A percentile compares a stretch with the other conserved stretches of the same genome.
These are phyloP conservation scores for Cyaniris semiargus DNA, from an alignment of 2,888 invertebrate genomes.

Conservation along the genomic window DNA sequence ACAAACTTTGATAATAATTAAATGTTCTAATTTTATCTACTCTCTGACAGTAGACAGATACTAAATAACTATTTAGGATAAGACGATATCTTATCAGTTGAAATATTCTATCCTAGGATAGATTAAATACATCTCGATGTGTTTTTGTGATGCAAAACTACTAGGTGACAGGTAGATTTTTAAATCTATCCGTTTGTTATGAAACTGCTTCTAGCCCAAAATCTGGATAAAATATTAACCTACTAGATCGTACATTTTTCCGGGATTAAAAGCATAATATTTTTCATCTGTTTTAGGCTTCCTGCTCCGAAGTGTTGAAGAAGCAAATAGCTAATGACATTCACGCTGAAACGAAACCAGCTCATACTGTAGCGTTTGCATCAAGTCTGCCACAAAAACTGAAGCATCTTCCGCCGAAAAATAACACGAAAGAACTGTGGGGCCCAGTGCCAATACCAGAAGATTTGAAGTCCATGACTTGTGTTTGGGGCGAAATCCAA, in stretches of 20 bases:
- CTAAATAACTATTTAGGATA: too few relatives aligned
- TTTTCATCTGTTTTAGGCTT: constrained; percentile 52
- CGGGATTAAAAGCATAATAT: too few relatives aligned
- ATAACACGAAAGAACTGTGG: constrained; percentile 79
- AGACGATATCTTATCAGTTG: too few relatives aligned
- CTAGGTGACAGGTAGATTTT: too few relatives aligned
- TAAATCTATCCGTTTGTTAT: too few relatives aligned
- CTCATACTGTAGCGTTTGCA: constrained; percentile 76
- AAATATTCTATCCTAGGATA: too few relatives aligned
- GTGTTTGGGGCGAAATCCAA: constrained; percentile 83
- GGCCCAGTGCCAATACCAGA: constrained; percentile 77
- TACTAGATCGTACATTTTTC: too few relatives aligned
- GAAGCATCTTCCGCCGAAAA: constrained; percentile 76
- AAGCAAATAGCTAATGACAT: constrained; percentile 74
- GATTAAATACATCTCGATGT: too few relatives aligned
- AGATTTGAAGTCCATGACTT: constrained; percentile 81
- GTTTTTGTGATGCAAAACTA: too few relatives aligned
- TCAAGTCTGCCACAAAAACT: constrained; percentile 71
- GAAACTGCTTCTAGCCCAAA: too few relatives aligned
- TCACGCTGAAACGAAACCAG: constrained; percentile 69
- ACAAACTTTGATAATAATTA: constrained; percentile 28
- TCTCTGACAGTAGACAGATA: not conserved
- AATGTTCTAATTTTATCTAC: not conserved
- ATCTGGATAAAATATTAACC: too few relatives aligned
- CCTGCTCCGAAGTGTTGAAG: constrained; percentile 72